Evolutionary conservation across 2,113 vertebrate genomes (phyloP), one percentile per base, ranked within the genome.

Genomic region (Gallinago paraguaiae): DNA sequence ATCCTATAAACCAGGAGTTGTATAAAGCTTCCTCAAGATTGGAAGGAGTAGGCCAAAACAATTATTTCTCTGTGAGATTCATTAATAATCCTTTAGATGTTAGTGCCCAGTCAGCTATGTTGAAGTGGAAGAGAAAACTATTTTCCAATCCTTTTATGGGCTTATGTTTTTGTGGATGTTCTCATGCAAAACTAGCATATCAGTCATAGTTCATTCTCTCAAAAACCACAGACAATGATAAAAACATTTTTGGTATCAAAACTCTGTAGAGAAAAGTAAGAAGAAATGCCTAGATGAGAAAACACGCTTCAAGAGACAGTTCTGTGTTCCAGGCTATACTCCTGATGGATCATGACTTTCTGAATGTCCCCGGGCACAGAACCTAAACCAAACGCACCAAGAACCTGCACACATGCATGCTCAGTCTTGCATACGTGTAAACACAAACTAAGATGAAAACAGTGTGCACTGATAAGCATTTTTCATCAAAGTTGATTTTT

Each of bases 191-290:
- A 80, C 6, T 7, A 48, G 17, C 17, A 28, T 3, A 35, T 5
- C 28, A 84, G 51, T 19, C 39, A 68, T 5, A 75, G 53, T 23
- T 70, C 41, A 17, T 33, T 20, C 37, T 13, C 48, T 54, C 51
- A 67, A 67, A 84, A 90, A 5, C 1, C 31, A 70, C 0, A 25
- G 13, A 35, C 6, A 61, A 48, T 0, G 2, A 46, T 12, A 33
- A 39, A 60, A 79, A 20, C 6, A 65, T 81, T 50, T 84, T 39
- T 33, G 48, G 15, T 33, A 18, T 56, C 20, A 83, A 45, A 82
- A 74, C 31, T 22, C 35, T 0, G 0, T 17, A 18, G 4, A 46
- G 9, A 31, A 67, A 84, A 60, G 10, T 39, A 39, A 56, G 9
- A 41, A 93, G 80, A 77, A 95, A 51, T 22, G 8, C 17, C 41